Conservation (phyloP, 2,797 vertebrate species). For the Champsocephalus gunnari region DNA sequence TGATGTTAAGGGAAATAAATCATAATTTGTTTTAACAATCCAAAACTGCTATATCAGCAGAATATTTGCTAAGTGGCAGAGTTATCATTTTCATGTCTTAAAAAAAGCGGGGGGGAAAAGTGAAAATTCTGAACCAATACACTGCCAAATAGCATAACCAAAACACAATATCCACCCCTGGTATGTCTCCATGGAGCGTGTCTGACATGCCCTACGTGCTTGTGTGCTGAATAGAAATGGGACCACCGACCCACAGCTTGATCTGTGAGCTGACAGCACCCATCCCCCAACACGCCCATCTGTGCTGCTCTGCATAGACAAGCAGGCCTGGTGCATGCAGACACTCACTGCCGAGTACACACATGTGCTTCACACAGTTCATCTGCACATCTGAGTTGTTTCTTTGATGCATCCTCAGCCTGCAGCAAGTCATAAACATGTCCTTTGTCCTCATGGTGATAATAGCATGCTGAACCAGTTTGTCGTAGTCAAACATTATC, state of each 20-base stretch:
- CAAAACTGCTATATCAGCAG: slow-evolving; percentile 19
- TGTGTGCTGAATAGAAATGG: slow-evolving; percentile 81
- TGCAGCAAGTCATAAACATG: slow-evolving; percentile 33
- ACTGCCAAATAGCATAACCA: slow-evolving; percentile 34
- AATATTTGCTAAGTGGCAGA: slow-evolving; percentile 32
- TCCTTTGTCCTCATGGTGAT: slow-evolving; percentile 45
- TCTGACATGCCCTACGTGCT: slow-evolving; percentile 80
- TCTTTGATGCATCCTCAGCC: neutral
- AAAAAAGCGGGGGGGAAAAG: no score
- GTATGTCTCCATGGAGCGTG: slow-evolving; percentile 74
- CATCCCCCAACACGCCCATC: slow-evolving; percentile 83
- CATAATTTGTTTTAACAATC: slow-evolving; percentile 21
- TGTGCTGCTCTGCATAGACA: slow-evolving; percentile 78
- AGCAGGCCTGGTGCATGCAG: slow-evolving; percentile 66
- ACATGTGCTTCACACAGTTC: slow-evolving; percentile 45
- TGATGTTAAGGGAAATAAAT: slow-evolving; percentile 15
- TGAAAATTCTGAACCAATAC: slow-evolving; percentile 2
- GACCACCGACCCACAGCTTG: slow-evolving; percentile 80
- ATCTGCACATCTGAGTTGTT: slow-evolving; percentile 24
- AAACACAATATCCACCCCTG: slow-evolving; percentile 54
- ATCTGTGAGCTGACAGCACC: slow-evolving; percentile 81
- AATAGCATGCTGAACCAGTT: slow-evolving; percentile 25
- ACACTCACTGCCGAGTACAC: slow-evolving; percentile 42
- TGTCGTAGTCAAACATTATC: slow-evolving; percentile 41
- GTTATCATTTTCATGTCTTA: slow-evolving; percentile 8